Conservation (phyloP, 2,113 vertebrate genomes). For the Gymnarchus niloticus region DNA sequence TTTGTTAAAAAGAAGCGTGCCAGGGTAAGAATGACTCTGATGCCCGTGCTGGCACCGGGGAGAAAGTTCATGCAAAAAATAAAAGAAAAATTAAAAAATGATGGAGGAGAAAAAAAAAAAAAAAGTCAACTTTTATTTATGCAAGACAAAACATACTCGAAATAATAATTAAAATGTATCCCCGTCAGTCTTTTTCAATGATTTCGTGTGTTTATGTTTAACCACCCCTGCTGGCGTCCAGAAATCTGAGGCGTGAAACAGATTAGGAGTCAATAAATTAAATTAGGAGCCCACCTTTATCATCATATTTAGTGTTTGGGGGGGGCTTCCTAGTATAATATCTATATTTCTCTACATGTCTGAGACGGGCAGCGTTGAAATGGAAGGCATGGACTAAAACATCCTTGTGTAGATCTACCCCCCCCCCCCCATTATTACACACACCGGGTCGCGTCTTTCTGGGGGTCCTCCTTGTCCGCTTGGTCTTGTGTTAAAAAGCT, state of each 20-base stretch:
- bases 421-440: conserved; percentile 48
- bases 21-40: conserved; percentile 67
- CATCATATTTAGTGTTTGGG: conserved; percentile 29
- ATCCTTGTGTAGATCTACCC: conserved; percentile 54
- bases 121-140: conserved; percentile 51
- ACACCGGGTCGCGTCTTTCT: conserved; percentile 50
- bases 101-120: conserved; percentile 69
- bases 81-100: too few species aligned
- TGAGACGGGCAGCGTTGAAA: conserved; percentile 31
- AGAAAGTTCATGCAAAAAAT: conserved; percentile 78
- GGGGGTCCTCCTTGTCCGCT: conserved; percentile 50
- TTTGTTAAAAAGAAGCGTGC: conserved; percentile 90
- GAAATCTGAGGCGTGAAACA: conserved; percentile 25
- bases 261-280: conserved; percentile 49
- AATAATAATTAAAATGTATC: conserved; percentile 41
- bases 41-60: conserved; percentile 73
- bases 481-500: conserved; percentile 52
- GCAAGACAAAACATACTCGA: conserved; percentile 41
- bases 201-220: conserved; percentile 46
- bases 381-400: conserved; percentile 50
- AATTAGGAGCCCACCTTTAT: conserved; percentile 42
- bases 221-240: conserved; percentile 42
- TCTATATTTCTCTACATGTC: conserved; percentile 37
- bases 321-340: conserved; percentile 35
- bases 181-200: conserved; percentile 42